Base-by-base conservation (phyloP, 2,888 invertebrate species). In the Clepsis dumicolana region DNA sequence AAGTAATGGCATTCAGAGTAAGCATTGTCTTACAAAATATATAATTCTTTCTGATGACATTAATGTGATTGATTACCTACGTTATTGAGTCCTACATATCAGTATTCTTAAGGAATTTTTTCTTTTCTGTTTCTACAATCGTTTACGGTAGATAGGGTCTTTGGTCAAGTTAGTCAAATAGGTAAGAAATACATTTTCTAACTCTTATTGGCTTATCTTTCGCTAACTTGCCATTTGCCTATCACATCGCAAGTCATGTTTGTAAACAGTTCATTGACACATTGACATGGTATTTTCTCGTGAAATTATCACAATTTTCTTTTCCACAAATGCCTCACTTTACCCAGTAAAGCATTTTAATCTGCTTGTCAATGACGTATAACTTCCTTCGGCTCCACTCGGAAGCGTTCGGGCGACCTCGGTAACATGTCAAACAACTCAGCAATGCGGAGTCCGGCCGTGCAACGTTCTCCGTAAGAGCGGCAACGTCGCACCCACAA, bases 401-500 rank as follows among this genome's bases (percentile, higher is more conserved):
- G 75, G 74, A 70, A 64, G 7, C 38, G 61, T 59, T 87, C 88
- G 84, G 78, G 52, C 53, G 68, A 60, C 67, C 72, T 86, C 88
- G 87, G 78, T 70, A 65, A 65, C 71, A 70, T 69, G 72, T 71
- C 72, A 71, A 74, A 63, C 74, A 70, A 70, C 77, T 72, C 75
- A 73, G 70, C 44, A 32, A 68, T 71, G 84, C 87, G 86, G 79
- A 59, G n/a, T n/a, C 59, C 78, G 77, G 72, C 69, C 73, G 75
- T 73, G 76, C 71, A 77, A 72, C 65, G 77, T 73, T 81, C 75
- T 70, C 73, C 75, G 80, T 83, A 82, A 79, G 79, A 85, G 73
- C 84, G 93, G 92, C 93, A 93, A 92, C 93, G 86, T 84, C 85
- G 92, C 91, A 73, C 75, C 80, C 79, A 74, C 72, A 70, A 74